phyloP scores from a whole-genome alignment of 2,888 invertebrate species.

The Hyles lineata region DNA sequence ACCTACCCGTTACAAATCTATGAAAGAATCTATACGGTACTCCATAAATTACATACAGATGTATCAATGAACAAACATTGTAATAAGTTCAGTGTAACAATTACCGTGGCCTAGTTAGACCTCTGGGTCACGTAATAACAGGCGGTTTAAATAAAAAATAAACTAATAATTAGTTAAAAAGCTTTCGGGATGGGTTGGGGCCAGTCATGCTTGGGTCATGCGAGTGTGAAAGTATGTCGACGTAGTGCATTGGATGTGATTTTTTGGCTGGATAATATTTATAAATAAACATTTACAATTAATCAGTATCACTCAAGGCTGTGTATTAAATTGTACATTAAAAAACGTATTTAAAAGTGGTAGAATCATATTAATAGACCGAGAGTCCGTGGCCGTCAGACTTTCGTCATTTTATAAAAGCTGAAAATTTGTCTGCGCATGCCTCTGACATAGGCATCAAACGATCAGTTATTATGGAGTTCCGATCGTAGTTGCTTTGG shows the following conservation, averaged over 20 bases:
- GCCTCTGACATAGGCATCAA: no score
- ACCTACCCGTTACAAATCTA: neutral
- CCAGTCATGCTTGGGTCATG: neutral
- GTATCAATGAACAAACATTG: neutral
- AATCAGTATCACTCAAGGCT: no score
- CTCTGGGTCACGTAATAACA: slow-evolving; percentile 11
- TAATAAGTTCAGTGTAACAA: neutral
- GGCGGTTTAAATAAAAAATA: slow-evolving; percentile 8
- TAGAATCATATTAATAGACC: no score
- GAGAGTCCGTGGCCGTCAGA: no score
- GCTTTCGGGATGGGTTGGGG: neutral
- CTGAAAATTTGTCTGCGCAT: no score
- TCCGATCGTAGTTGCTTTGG: no score
- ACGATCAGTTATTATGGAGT: no score
- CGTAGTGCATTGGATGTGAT: neutral
- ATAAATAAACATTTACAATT: no score
- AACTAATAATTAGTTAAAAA: slow-evolving; percentile 18
- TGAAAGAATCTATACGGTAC: neutral
- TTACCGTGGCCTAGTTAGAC: neutral
- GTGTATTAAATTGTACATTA: no score
- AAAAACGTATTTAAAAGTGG: no score
- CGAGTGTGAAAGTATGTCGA: neutral
- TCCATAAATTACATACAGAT: neutral
- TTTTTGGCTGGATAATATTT: no score
- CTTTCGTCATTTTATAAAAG: no score